Evolutionary conservation across 2,113 vertebrate genomes (phyloP), one percentile per base, ranked within the genome.

Genomic region (Notarius quadriscutis): DNA sequence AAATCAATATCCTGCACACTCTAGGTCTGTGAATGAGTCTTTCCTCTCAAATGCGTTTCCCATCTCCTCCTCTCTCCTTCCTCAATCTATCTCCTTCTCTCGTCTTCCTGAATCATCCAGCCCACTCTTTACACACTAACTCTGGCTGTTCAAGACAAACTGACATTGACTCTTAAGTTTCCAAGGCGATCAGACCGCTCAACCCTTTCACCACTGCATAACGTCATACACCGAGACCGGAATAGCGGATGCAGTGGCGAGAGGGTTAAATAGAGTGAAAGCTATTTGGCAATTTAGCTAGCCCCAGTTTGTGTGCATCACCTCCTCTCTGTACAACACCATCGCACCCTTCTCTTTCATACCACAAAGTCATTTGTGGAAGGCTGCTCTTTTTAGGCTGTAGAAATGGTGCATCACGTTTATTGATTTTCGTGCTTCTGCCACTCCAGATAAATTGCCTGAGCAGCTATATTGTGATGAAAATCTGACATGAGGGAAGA

Each of bases 381-480:
- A 50, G 63, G 90, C 92, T 87, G 94, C 94, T 94, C 91, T 95
- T 96, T 97, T 96, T 96, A 97, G 94, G 95, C 93, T 95, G 96
- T 96, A 96, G 93, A 96, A 98, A 96, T 22, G 91, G 92, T 92
- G 93, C 94, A 95, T 95, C 95, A 92, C 92, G 91, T 92, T 93
- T 96, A 98, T 97, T 88, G 97, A 98, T 97, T 96, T 94, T 83
- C 34, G 92, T 95, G 97, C 95, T 95, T 92, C 89, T 87, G 92
- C 92, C 93, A 94, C 96, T 96, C 94, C 95, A 95, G 96, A 97
- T 96, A 96, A 97, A 97, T 95, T 95, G 96, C 97, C 95, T 94
- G 95, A 97, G 96, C 87, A 92, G 95, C 93, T 95, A 90, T 94
- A 94, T 94, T 91, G 89, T 96, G 96, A 97, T 95, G 95, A 97